Evolutionary conservation across 1,140 invertebrate species (phyloP).

Genomic region (Eufriesea mexicana): DNA sequence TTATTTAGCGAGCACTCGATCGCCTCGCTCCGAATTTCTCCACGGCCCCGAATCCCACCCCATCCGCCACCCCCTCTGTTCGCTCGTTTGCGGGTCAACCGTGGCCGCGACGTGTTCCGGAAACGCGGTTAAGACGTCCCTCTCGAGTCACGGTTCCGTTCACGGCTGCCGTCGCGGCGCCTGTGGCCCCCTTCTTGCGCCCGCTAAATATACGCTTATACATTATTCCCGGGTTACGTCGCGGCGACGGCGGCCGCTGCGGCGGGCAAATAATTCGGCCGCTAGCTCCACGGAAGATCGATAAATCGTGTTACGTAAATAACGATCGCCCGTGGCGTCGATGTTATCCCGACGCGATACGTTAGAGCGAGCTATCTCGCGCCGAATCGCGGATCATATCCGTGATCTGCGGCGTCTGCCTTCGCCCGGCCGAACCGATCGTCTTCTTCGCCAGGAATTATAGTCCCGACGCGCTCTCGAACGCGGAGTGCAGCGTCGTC

Average conservation of each 20-base stretch:
- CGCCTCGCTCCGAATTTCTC: constrained; percentile 24
- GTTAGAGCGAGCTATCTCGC: constrained; percentile 46
- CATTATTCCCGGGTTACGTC: constrained; percentile 28
- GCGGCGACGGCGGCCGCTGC: background rate
- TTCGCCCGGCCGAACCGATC: background rate
- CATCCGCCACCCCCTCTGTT: background rate
- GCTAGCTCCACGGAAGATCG: constrained; percentile 5
- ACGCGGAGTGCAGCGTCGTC: background rate
- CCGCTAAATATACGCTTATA: constrained; percentile 15
- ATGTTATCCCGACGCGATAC: constrained; percentile 39
- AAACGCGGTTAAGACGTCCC: background rate
- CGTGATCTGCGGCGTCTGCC: constrained; percentile 25
- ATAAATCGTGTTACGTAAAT: constrained; percentile 50
- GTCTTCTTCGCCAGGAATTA: constrained; percentile 25
- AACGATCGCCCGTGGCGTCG: constrained; percentile 27
- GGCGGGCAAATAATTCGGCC: constrained; percentile 37
- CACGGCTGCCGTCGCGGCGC: background rate
- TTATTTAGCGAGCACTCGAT: constrained; percentile 41
- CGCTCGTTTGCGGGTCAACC: background rate
- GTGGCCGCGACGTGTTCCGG: background rate
- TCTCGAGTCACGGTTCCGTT: background rate
- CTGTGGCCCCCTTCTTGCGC: background rate
- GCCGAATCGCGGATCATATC: constrained; percentile 37
- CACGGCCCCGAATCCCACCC: background rate
- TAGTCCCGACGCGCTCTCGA: background rate